phyloP scores from a whole-genome alignment of 1,140 invertebrate genomes.

The Papilio glaucus region DNA sequence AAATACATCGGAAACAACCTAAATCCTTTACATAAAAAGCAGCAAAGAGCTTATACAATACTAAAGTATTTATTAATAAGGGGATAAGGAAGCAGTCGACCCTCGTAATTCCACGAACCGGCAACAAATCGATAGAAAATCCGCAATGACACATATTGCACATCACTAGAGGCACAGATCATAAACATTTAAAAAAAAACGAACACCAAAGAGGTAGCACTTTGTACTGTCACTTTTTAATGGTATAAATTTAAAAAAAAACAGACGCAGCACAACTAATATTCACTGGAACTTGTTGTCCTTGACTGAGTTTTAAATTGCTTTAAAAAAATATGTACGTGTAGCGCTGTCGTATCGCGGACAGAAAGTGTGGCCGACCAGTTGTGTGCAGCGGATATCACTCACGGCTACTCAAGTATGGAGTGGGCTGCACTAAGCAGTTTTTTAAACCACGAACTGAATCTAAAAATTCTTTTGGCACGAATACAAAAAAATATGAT shows the following conservation, averaged over 20 bases:
- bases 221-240: slow-evolving; percentile 11
- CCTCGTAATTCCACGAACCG: slow-evolving; percentile 38
- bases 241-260: not conserved
- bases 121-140: slow-evolving; percentile 48
- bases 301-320: slow-evolving; percentile 36
- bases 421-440: slow-evolving; percentile 26
- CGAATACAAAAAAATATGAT: slow-evolving; percentile 6
- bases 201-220: slow-evolving; percentile 4
- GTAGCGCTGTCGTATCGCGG: slow-evolving; percentile 43
- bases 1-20: too few relatives aligned
- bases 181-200: slow-evolving; percentile 12
- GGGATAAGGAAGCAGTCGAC: not conserved
- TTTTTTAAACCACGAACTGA: not conserved
- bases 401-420: slow-evolving; percentile 30
- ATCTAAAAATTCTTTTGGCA: slow-evolving; percentile 9
- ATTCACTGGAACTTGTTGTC: slow-evolving; percentile 27
- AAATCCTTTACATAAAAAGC: not conserved
- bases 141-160: slow-evolving; percentile 41
- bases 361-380: slow-evolving; percentile 47
- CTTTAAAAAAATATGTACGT: slow-evolving; percentile 45
- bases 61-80: not conserved
- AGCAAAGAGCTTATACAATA: not conserved
- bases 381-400: slow-evolving; percentile 31
- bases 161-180: slow-evolving; percentile 46
- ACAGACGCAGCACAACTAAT: not conserved